Conservation (phyloP, 2,113 vertebrate species). For the Oncorhynchus masou region DNA sequence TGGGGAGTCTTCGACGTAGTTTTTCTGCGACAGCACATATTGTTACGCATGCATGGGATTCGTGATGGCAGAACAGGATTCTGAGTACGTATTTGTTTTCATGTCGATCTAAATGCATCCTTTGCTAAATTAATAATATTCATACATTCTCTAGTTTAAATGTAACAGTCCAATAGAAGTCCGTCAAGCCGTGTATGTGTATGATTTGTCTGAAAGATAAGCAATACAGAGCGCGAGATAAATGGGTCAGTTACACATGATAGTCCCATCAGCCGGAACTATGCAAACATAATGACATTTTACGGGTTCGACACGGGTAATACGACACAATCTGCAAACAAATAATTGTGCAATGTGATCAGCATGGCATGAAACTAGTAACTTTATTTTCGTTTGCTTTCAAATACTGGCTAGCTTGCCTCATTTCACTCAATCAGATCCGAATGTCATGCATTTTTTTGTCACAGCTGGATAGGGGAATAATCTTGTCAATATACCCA, state of each 20-base stretch:
- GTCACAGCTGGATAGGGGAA: too few species aligned
- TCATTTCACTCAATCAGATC: too few species aligned
- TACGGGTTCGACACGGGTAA: too few species aligned
- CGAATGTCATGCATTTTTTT: too few species aligned
- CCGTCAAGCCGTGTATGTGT: not conserved
- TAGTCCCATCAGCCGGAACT: not conserved
- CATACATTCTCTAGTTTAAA: not conserved
- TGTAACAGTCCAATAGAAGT: not conserved
- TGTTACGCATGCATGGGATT: not conserved
- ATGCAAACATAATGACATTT: too few species aligned
- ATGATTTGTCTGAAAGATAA: not conserved
- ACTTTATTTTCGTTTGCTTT: too few species aligned
- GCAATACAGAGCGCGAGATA: not conserved
- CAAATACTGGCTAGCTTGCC: too few species aligned
- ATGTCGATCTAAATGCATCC: slow-evolving; percentile 55
- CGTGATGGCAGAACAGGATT: slow-evolving; percentile 63
- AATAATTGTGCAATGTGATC: too few species aligned
- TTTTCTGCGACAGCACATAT: slow-evolving; percentile 1
- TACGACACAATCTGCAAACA: too few species aligned
- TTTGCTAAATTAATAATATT: fast-evolving
- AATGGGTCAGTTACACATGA: slow-evolving; percentile 20
- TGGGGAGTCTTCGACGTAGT: slow-evolving; percentile 30
- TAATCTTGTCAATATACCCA: too few species aligned
- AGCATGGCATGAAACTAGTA: too few species aligned
- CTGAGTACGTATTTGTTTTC: slow-evolving; percentile 25